These are phyloP conservation scores for Macrotus californicus DNA, from an alignment of 2,113 vertebrate genomes.

Conservation along the genomic window DNA sequence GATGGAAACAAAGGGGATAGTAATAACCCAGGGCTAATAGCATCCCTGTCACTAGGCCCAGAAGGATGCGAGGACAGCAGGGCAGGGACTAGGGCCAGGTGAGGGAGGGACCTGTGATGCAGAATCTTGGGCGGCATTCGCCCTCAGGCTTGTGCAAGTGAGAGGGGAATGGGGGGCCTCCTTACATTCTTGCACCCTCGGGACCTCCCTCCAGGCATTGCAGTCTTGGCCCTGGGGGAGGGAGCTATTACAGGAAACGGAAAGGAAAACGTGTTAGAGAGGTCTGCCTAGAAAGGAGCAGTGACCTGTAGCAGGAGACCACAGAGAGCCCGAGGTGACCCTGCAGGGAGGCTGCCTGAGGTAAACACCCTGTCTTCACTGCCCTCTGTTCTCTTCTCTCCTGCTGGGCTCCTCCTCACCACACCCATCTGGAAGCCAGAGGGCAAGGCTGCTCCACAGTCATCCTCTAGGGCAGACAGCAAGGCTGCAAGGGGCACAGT, in stretches of 20 bases:
- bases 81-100: no score
- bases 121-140: background rate
- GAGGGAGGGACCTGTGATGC: background rate
- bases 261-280: background rate
- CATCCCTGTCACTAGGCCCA: background rate
- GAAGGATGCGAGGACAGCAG: background rate
- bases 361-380: background rate
- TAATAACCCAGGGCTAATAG: background rate
- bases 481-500: background rate
- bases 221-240: background rate
- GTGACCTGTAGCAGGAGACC: background rate
- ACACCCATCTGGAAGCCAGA: background rate
- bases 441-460: background rate
- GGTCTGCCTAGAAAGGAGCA: background rate
- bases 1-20: background rate
- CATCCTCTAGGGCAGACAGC: background rate
- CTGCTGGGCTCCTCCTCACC: background rate
- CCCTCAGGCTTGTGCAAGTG: background rate
- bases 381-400: background rate
- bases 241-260: background rate
- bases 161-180: background rate
- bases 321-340: background rate
- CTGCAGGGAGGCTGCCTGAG: background rate
- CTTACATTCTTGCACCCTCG: background rate
- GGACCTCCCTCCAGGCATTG: background rate